Percentiles rank a stretch among this genome's conserved stretches.
phyloP scores from a whole-genome alignment of 2,113 vertebrate species.

The Glaucomys volans region DNA sequence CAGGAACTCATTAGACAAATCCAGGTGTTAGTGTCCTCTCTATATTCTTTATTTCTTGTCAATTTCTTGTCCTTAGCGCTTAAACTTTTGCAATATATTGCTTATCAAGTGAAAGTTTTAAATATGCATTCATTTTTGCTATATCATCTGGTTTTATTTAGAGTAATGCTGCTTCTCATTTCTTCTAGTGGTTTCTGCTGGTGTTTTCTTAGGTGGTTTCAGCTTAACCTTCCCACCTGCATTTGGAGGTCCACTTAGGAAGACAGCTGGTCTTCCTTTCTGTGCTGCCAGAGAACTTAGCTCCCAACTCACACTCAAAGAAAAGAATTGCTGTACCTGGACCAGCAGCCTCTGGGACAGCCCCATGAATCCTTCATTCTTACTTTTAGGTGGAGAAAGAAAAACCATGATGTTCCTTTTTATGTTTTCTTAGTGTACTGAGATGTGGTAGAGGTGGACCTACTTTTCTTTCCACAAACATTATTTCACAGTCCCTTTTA shows the following conservation, averaged over 20 bases:
- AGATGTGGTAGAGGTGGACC: background rate
- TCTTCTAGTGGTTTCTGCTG: background rate
- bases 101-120: background rate
- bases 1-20: background rate
- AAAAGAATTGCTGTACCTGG: background rate
- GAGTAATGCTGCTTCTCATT: background rate
- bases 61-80: background rate
- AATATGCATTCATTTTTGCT: background rate
- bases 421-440: background rate
- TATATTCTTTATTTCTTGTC: background rate
- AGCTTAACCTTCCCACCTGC: background rate
- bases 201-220: background rate
- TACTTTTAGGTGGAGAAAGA: background rate
- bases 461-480: background rate
- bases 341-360: background rate
- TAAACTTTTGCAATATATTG: background rate
- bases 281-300: background rate
- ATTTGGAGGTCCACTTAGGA: background rate
- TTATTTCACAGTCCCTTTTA: background rate
- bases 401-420: background rate
- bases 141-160: background rate
- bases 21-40: background rate
- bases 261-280: background rate
- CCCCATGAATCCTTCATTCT: background rate
- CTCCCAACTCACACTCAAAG: accelerated